Base-by-base conservation (phyloP, 1,140 invertebrate species). In the Schlechtendalia chinensis region DNA sequence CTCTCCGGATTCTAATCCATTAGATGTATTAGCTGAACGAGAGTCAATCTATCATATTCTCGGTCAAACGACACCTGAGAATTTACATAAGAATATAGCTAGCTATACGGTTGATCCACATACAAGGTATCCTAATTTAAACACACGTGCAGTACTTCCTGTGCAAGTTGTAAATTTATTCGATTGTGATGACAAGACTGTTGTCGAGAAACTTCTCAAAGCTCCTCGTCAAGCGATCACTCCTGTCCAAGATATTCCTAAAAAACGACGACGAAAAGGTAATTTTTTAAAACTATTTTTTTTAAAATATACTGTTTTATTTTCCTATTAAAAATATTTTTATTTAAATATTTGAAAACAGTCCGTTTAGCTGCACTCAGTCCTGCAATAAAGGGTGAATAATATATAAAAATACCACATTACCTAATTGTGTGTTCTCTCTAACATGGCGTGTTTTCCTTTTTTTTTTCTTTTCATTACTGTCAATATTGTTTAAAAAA, bases 51-150 rank as follows among this genome's bases (percentile, higher is more conserved):
- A 98, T 85, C 89, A 94, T 82, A 86, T 94, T 39, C 86, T 94
- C 84, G 94, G 93, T 77, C 97, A 99, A 89, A 98, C 97, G 0
- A 98, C 96, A 0, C 96, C 96, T 0, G 96, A 98, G 86, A 98
- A 98, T 85, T 88, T 98, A 24, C 93, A 93, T 84, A 93, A 96
- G 84, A 95, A 97, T 87, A 93, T 93, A 83, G 90, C 90, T 74
- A 89, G 91, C 8, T 98, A 97, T 86, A 96, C 94, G 0, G 87
- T 98, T 5, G 95, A 98, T 86, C 97, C 97, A 5, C 90, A 91
- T 56, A 95, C 95, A 24, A 89, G 94, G 79, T 89, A 89, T 83
- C 88, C 88, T 32, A 89, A 88, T 84, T 84, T 89, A 47, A 89
- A 88, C 82, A 81, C 86, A 14, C 86, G 87, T 58, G 87, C 87